phyloP scores from a whole-genome alignment of 37 sponge, comb jelly and placozoan species.

The Crambe crambe region DNA sequence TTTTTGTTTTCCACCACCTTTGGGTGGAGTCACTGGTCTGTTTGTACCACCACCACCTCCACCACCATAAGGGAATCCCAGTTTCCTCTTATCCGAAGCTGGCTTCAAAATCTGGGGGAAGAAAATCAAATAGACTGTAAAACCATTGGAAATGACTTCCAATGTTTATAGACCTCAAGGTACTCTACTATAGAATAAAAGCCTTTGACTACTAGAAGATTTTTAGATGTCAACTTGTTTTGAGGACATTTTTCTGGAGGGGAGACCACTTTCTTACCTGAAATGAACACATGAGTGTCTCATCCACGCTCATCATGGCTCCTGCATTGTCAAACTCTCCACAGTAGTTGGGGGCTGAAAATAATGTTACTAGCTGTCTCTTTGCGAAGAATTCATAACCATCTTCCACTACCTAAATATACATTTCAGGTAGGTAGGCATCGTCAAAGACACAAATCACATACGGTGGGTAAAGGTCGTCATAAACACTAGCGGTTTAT shows the following conservation, averaged over 20 bases:
- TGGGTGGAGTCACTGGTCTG: constrained; percentile 70
- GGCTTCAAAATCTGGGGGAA: constrained; percentile 70
- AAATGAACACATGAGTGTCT: constrained; percentile 96
- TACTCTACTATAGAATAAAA: too few species aligned
- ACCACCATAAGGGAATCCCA: constrained; percentile 31
- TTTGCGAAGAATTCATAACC: constrained; percentile 98
- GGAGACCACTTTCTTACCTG: constrained; percentile 45
- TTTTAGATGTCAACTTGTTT: not conserved
- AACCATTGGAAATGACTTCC: not conserved
- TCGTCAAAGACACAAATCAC: too few species aligned
- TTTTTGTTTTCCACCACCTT: constrained; percentile 54
- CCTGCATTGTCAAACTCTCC: constrained; percentile 99
- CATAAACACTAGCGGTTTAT: too few species aligned
- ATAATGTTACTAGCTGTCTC: constrained; percentile 93
- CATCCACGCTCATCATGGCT: constrained; percentile 97
- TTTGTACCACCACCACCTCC: constrained; percentile 2
- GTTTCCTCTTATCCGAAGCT: constrained; percentile 58
- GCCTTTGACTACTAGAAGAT: too few species aligned
- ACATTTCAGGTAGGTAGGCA: too few species aligned
- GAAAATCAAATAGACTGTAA: not conserved
- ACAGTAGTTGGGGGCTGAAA: constrained; percentile 96
- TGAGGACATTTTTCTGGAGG: not conserved
- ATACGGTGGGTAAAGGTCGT: too few species aligned
- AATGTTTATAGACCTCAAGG: not conserved
- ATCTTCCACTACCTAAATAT: constrained; percentile 76